Evolutionary conservation across 92 coral and sea anemone species (phyloP).

Genomic region (Actinostola sp.): DNA sequence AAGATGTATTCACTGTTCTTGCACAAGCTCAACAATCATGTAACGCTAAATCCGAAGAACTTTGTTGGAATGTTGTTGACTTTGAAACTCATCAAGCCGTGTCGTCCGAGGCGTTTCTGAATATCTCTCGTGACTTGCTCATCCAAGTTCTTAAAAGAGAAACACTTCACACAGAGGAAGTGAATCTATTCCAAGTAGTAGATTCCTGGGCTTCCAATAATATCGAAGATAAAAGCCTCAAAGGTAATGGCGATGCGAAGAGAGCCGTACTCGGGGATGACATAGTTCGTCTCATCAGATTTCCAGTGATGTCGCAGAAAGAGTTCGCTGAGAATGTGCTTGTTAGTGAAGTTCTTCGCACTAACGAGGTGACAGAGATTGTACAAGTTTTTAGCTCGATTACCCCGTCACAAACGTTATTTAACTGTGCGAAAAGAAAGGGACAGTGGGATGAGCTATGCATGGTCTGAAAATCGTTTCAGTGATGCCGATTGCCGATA

Average conservation of each 20-base stretch:
- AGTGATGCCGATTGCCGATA: background rate
- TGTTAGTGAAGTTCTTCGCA: conserved; percentile 3
- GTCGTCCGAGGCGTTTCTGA: conserved; percentile 18
- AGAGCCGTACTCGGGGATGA: conserved; percentile 28
- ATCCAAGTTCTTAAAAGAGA: conserved; percentile 27
- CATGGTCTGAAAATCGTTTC: conserved; percentile 22
- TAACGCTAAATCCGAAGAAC: background rate
- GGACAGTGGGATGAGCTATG: conserved; percentile 9
- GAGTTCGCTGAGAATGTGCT: conserved; percentile 29
- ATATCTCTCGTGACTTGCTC: conserved; percentile 19
- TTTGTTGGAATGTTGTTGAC: conserved; percentile 30
- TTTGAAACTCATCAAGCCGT: conserved; percentile 13
- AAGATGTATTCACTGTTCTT: conserved; percentile 20
- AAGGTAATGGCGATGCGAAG: background rate
- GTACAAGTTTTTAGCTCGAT: conserved; percentile 7
- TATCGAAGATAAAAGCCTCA: background rate
- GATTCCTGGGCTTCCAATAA: conserved; percentile 30
- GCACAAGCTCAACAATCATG: conserved; percentile 5
- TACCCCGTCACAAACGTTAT: background rate
- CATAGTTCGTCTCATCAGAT: conserved; percentile 16
- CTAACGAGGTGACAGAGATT: conserved; percentile 17
- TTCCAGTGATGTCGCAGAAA: conserved; percentile 31
- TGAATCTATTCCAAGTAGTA: conserved; percentile 30
- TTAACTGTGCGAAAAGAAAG: background rate
- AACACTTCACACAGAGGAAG: conserved; percentile 16